phyloP scores from a whole-genome alignment of 2,888 invertebrate genomes.

The Synanthedon myopaeformis region DNA sequence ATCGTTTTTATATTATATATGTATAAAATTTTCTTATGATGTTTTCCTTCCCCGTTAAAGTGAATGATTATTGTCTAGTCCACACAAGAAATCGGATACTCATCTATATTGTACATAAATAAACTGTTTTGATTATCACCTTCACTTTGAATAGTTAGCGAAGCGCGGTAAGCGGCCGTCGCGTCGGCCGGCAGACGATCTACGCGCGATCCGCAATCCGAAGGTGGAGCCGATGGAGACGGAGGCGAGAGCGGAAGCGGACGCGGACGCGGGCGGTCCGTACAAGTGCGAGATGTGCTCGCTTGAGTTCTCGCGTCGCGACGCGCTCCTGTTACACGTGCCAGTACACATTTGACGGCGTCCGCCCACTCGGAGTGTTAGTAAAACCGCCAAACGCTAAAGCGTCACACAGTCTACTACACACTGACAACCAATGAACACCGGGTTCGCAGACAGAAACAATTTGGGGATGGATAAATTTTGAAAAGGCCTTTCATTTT shows the following conservation, averaged over 20 bases:
- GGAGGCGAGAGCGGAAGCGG: constrained; percentile 3
- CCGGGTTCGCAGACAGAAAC: too few relatives aligned
- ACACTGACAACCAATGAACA: too few relatives aligned
- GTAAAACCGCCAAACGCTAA: too few relatives aligned
- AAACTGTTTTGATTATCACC: constrained; percentile 1
- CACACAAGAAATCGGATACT: too few relatives aligned
- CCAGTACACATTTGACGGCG: constrained; percentile 81
- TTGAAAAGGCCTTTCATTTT: too few relatives aligned
- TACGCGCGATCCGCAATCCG: constrained; percentile 39
- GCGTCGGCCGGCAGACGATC: constrained; percentile 51
- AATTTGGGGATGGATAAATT: too few relatives aligned
- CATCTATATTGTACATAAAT: neutral
- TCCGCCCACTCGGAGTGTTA: too few relatives aligned
- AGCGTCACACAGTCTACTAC: too few relatives aligned
- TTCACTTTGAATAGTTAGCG: constrained; percentile 10
- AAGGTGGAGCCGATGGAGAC: constrained; percentile 10
- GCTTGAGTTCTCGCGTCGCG: constrained; percentile 78
- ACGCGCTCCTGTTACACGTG: constrained; percentile 80
- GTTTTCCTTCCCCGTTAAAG: too few relatives aligned
- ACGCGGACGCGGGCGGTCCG: constrained; percentile 59
- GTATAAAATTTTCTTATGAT: too few relatives aligned
- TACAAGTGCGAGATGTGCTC: constrained; percentile 88
- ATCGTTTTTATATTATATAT: too few relatives aligned
- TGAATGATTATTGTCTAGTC: neutral
- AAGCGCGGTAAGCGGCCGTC: constrained; percentile 38